Base-by-base conservation (phyloP, 2,888 invertebrate genomes). In the Macropis europaea region DNA sequence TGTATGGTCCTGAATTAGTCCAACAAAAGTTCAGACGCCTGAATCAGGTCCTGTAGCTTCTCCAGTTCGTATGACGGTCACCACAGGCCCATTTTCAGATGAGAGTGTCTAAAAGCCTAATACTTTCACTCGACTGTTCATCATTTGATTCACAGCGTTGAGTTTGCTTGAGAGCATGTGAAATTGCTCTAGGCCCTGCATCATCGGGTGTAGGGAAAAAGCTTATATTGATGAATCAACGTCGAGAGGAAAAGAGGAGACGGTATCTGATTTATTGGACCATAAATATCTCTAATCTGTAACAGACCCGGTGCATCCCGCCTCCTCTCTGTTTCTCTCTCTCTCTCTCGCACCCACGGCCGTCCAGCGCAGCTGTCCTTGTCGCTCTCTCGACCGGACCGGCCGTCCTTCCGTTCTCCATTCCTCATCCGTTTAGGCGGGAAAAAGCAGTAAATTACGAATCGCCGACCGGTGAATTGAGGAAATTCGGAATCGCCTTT, bases 211-310 rank as follows among this genome's bases (percentile, higher is more conserved):
- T 60, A 57, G 13, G 24, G 43, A 38, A 60, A 72, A 62, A 63
- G 68, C 69, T 75, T 77, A 80, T 77, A 80, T 77, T 82, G 81
- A 82, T 82, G 81, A 82, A 82, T 83, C 81, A 83, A 81, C 76
- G 68, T 82, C 76, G 76, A 69, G 66, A 47, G 73, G 72, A 68
- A 77, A 73, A 78, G 82, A 68, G 72, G 69, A 77, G 78, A 81
- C 77, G 76, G 73, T 83, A 79, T 82, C 79, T 87, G 86, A 87
- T 87, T 86, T 86, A 87, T 84, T 77, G 84, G 77, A 82, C 84
- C 86, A 86, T 86, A 87, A 87, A 87, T 86, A 87, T 87, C 84
- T 83, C 82, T 86, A 87, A 87, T 87, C 87, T 86, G 82, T 70
- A 76, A 63, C 72, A 77, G 72, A 73, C 66, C 73, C 71, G 76